These are phyloP conservation scores for Eulithis testata DNA, from an alignment of 2,888 invertebrate species.

Conservation along the genomic window DNA sequence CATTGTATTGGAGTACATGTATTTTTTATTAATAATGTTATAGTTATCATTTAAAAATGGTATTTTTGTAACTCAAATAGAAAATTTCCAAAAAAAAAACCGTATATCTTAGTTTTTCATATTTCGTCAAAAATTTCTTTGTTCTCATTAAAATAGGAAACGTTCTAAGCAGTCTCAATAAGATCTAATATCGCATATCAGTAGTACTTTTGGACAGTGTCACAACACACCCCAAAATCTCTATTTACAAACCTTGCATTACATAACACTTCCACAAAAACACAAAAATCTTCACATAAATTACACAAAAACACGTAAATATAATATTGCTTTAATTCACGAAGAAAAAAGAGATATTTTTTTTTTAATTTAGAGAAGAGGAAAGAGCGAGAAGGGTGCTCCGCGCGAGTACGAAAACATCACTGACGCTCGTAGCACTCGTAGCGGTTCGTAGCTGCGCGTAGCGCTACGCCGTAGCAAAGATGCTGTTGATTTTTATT, in stretches of 20 bases:
- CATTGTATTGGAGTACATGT: no score
- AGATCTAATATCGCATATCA: conserved; percentile 17
- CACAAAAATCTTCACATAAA: conserved; percentile 25
- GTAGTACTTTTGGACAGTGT: conserved; percentile 35
- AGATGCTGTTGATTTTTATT: conserved; percentile 13
- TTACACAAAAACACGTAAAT: conserved; percentile 16
- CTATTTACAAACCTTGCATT: conserved; percentile 43
- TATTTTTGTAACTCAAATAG: no score
- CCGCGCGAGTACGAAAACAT: conserved; percentile 22
- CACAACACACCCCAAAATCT: conserved; percentile 23
- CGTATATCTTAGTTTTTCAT: no score
- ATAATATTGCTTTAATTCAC: conserved; percentile 41
- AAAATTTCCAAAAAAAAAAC: no score
- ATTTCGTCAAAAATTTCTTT: no score
- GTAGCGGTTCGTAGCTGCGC: conserved; percentile 31
- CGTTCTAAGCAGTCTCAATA: not conserved
- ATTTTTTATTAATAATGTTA: no score
- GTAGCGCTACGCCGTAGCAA: conserved; percentile 12
- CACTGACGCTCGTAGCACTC: conserved; percentile 33
- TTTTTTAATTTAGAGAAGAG: conserved; percentile 46
- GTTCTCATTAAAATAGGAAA: not conserved
- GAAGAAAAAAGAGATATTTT: conserved; percentile 45
- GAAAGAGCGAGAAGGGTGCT: conserved; percentile 46
- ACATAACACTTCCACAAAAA: conserved; percentile 36
- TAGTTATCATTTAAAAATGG: no score